Evolutionary conservation across 2,888 invertebrate species (phyloP).

Genomic region (Nowickia ferox): DNA sequence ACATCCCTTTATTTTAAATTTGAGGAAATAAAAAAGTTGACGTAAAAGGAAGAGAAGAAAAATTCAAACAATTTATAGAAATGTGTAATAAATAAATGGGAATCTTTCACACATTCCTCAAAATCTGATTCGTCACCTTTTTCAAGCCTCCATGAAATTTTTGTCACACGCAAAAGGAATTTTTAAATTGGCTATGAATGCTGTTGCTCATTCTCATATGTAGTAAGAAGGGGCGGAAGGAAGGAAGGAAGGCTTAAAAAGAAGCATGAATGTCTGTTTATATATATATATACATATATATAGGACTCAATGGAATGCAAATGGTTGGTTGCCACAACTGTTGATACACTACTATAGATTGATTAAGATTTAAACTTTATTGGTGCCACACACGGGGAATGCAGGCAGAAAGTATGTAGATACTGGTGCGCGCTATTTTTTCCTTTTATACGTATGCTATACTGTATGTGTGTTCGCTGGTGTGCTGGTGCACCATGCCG

Average conservation of each 20-base stretch:
- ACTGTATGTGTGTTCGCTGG: not conserved
- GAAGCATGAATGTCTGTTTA: not conserved
- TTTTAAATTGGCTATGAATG: constrained; percentile 44
- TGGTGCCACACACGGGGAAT: constrained; percentile 40
- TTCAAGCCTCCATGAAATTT: constrained; percentile 59
- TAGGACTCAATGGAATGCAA: constrained; percentile 30
- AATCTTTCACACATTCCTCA: constrained; percentile 60
- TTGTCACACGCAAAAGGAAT: constrained; percentile 64
- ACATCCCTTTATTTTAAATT: constrained; percentile 36
- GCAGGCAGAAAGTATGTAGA: constrained; percentile 11
- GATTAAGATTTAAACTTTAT: constrained; percentile 28
- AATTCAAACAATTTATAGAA: constrained; percentile 53
- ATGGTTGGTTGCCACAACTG: constrained; percentile 19
- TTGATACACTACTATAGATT: constrained; percentile 30
- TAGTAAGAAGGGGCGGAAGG: not conserved
- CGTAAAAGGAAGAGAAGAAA: not conserved
- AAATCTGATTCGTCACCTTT: constrained; percentile 58
- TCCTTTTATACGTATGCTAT: not conserved
- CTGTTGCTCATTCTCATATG: constrained; percentile 45
- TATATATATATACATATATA: not conserved
- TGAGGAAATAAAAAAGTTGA: constrained; percentile 1
- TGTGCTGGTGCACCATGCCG: constrained; percentile 12
- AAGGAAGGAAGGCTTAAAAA: constrained; percentile 62
- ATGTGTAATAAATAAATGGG: constrained; percentile 60
- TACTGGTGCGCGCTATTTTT: constrained; percentile 8